Evolutionary conservation across 92 coral and sea anemone species (phyloP).

Genomic region (Siderastrea radians): DNA sequence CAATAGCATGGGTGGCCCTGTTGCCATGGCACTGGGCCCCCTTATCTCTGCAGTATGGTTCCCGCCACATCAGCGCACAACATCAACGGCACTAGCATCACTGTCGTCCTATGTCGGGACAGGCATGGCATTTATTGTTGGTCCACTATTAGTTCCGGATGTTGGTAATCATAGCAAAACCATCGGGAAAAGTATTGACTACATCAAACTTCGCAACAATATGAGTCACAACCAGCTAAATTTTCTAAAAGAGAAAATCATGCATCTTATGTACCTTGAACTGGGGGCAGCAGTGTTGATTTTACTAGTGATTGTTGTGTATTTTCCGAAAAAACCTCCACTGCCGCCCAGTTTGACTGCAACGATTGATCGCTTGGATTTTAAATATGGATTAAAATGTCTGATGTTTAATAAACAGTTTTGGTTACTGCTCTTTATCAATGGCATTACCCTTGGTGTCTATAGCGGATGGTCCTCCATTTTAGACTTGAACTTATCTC

Average conservation of each 20-base stretch:
- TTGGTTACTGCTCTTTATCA: conserved; percentile 77
- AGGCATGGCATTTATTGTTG: conserved; percentile 83
- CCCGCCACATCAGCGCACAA: conserved; percentile 92
- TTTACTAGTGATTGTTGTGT: conserved; percentile 68
- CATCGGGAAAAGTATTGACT: conserved; percentile 46
- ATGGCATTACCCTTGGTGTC: conserved; percentile 87
- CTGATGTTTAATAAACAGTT: conserved; percentile 80
- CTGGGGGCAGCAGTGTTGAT: conserved; percentile 74
- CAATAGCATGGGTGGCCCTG: conserved; percentile 89
- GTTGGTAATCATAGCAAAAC: conserved; percentile 36
- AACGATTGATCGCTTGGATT: conserved; percentile 89
- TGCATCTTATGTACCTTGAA: conserved; percentile 85
- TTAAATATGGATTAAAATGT: conserved; percentile 72
- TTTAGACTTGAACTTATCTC: conserved; percentile 84
- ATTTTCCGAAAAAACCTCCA: conserved; percentile 87
- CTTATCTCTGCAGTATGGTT: conserved; percentile 95
- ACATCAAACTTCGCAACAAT: conserved; percentile 55
- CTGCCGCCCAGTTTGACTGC: conserved; percentile 93
- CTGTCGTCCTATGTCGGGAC: conserved; percentile 89
- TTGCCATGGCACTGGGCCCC: conserved; percentile 94
- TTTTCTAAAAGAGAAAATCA: conserved; percentile 69
- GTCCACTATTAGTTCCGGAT: conserved; percentile 88
- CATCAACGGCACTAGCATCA: conserved; percentile 91
- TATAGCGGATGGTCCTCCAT: conserved; percentile 93
- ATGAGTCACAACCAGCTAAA: conserved; percentile 60